phyloP scores from a whole-genome alignment of 2,888 invertebrate species.

The Epinotia brunnichana region DNA sequence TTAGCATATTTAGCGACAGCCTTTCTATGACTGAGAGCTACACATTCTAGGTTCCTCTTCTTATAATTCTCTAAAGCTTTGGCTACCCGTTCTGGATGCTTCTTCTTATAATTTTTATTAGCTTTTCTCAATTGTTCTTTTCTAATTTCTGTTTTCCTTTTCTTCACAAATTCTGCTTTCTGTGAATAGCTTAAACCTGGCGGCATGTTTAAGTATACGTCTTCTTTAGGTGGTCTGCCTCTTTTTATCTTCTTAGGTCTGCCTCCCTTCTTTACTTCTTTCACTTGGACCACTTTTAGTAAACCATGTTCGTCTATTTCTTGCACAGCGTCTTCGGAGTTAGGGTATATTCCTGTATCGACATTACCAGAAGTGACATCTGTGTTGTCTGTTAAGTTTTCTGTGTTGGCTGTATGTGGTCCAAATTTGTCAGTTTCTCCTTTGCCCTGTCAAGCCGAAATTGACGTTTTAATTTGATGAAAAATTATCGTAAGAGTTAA shows the following conservation, averaged over 20 bases:
- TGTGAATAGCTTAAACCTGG: not conserved
- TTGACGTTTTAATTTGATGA: conserved; percentile 24
- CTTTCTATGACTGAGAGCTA: not conserved
- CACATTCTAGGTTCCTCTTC: not conserved
- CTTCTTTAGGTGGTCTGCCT: conserved; percentile 2
- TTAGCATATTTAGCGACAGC: not conserved
- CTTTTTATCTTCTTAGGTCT: conserved; percentile 4
- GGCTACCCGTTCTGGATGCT: not conserved
- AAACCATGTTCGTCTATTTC: not conserved
- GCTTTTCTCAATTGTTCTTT: not conserved
- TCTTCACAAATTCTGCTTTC: not conserved
- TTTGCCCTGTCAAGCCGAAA: conserved; percentile 26
- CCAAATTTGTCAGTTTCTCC: not conserved
- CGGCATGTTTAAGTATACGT: conserved; percentile 11
- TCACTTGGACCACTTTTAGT: not conserved
- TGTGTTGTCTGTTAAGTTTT: not conserved
- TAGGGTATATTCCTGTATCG: not conserved
- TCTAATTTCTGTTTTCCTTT: not conserved
- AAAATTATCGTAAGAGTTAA: not conserved
- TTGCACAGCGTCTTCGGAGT: not conserved
- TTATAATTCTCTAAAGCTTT: not conserved
- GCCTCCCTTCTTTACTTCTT: not conserved
- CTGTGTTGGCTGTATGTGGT: not conserved
- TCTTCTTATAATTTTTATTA: not conserved
- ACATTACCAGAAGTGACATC: not conserved